Evolutionary conservation across 2,888 invertebrate genomes (phyloP), one percentile per base, ranked within the genome.

Genomic region (Falcaria lacertinaria): DNA sequence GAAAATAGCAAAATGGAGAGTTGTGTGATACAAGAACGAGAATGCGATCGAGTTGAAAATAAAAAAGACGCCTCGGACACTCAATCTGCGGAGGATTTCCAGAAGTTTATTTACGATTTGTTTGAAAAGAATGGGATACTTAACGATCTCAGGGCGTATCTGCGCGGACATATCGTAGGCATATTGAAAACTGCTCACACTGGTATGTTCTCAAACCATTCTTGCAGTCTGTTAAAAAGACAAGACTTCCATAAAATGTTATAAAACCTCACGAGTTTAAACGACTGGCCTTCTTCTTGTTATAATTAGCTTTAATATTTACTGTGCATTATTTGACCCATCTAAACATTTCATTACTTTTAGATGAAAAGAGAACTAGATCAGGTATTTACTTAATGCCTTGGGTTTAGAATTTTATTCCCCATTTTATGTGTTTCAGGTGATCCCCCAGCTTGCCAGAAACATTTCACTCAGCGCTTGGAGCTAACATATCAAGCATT

Each of bases 41-140:
- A 28, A 28, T 28, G 45, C 19, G 42, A 51, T 36, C 41, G 50
- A 36, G 22, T 25, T 19, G 65, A 64, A 49, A 52, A 11, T 11
- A 11, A 50, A 28, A 51, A 63, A 42, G 60, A 60, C 51, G 40
- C 50, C 22, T 59, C 63, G 43, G 56, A 53, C 35, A 48, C 56
- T 1, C 71, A 73, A 42, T 77, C 84, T 1, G 56, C 83, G 2
- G 85, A 91, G 59, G 90, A 91, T 63, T 92, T 92, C 74, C 91
- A 91, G 73, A 84, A 80, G 57, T 87, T 85, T 66, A 79, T 92
- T 37, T 90, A 82, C 43, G 80, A 87, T 47, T 89, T 92, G 76
- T 91, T 92, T 64, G 90, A 92, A 66, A 90, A 91, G 66, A 91
- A 90, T 69, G 93, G 92, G 13, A 73, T 93, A 41, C 65, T 92